Percentiles rank a stretch among this genome's conserved stretches.
These are phyloP conservation scores for Nephrocerus scutellatus DNA, from an alignment of 2,888 invertebrate species.

Conservation along the genomic window DNA sequence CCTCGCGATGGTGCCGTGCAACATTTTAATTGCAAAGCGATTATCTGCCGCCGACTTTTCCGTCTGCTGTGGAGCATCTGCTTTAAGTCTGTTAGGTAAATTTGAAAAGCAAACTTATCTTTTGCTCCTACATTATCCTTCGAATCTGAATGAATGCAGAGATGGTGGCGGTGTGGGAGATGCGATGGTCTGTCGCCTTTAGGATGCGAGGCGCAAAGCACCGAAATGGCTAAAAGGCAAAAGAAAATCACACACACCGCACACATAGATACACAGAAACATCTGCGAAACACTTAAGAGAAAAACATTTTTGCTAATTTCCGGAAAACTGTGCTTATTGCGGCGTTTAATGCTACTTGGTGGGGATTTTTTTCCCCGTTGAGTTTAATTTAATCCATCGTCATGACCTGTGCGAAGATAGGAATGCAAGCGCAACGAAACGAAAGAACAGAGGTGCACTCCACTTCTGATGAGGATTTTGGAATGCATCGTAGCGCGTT, in stretches of 20 bases:
- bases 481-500: background rate
- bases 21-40: conserved; percentile 11
- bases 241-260: background rate
- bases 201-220: background rate
- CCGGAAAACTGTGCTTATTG: conserved; percentile 26
- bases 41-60: conserved; percentile 6
- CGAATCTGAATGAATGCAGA: too few species aligned
- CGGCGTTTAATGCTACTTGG: conserved; percentile 9
- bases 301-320: conserved; percentile 29
- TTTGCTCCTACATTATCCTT: background rate
- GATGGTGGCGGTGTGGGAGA: background rate
- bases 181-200: background rate
- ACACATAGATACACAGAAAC: too few species aligned
- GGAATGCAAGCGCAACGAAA: too few species aligned
- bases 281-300: too few species aligned
- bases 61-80: conserved; percentile 1
- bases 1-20: conserved; percentile 1
- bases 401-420: too few species aligned
- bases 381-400: too few species aligned
- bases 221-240: conserved; percentile 2
- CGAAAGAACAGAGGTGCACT: too few species aligned
- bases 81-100: conserved; percentile 14
- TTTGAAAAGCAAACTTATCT: conserved; percentile 12
- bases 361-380: too few species aligned
- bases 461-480: background rate